Percentiles rank a stretch among this genome's conserved stretches.
Evolutionary conservation across 2,797 vertebrate species (phyloP).

Genomic region (Catostomus latipinnis): DNA sequence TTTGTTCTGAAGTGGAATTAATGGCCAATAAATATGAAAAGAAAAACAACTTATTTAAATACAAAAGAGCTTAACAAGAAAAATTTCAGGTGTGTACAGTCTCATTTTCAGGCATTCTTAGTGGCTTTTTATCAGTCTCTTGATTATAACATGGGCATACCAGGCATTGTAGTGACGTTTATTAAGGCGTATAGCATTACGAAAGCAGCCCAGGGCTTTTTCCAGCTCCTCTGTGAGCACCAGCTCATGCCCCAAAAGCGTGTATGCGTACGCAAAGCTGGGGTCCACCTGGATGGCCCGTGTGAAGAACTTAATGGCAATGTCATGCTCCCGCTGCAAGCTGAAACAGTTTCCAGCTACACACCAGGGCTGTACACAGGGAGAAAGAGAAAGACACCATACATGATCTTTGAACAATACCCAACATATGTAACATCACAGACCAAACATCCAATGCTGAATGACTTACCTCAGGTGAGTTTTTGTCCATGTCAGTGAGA

Average conservation of each 20-base stretch:
- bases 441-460: no score
- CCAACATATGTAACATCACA: neutral
- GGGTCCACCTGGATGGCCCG: slow-evolving; percentile 98
- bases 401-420: neutral
- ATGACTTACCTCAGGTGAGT: slow-evolving; percentile 89
- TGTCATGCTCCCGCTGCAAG: slow-evolving; percentile 95
- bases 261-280: slow-evolving; percentile 96
- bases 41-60: no score
- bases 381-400: neutral
- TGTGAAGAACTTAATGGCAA: slow-evolving; percentile 99
- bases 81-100: no score
- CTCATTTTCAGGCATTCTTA: neutral
- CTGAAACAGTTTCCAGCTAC: slow-evolving; percentile 98
- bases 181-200: slow-evolving; percentile 96
- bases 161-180: slow-evolving; percentile 96
- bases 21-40: no score
- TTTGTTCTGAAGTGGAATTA: no score
- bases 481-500: slow-evolving; percentile 98
- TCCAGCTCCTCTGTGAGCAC: slow-evolving; percentile 96
- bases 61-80: no score
- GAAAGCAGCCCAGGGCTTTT: slow-evolving; percentile 93
- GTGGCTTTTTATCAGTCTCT: no score
- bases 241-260: slow-evolving; percentile 94
- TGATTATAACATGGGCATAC: slow-evolving; percentile 68
- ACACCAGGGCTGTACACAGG: slow-evolving; percentile 88